Evolutionary conservation across 2,113 vertebrate genomes (phyloP).

Genomic region (Pseudonaja textilis): DNA sequence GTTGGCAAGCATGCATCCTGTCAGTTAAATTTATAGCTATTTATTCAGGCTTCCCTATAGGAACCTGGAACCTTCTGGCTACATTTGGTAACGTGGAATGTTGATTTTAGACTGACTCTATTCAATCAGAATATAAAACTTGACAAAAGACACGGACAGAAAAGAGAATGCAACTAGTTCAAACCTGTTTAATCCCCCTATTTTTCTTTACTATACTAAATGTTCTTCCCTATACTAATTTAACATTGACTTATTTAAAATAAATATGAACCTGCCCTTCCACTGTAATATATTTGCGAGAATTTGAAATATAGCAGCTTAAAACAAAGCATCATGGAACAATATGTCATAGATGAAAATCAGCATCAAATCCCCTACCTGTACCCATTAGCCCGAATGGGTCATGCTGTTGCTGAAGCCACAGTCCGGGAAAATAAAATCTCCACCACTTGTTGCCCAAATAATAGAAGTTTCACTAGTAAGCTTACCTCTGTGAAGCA

Average conservation of each 20-base stretch:
- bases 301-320: neutral
- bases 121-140: constrained; percentile 9
- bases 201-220: neutral
- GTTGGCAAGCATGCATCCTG: neutral
- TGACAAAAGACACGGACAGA: neutral
- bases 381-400: neutral
- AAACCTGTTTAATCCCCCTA: neutral
- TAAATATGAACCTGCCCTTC: neutral
- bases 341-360: neutral
- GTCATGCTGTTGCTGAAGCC: neutral
- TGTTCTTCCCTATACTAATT: neutral
- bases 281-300: neutral
- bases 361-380: neutral
- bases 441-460: neutral
- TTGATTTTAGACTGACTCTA: neutral
- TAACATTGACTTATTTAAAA: neutral
- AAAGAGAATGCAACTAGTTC: neutral
- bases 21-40: constrained; percentile 8
- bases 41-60: neutral
- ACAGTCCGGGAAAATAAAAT: neutral
- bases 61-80: neutral
- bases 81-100: neutral
- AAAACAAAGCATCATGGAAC: neutral
- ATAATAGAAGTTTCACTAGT: neutral
- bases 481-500: neutral